Percentiles rank a stretch among this genome's conserved stretches.
phyloP scores from a whole-genome alignment of 2,888 invertebrate species.

The Oscheius sp. region DNA sequence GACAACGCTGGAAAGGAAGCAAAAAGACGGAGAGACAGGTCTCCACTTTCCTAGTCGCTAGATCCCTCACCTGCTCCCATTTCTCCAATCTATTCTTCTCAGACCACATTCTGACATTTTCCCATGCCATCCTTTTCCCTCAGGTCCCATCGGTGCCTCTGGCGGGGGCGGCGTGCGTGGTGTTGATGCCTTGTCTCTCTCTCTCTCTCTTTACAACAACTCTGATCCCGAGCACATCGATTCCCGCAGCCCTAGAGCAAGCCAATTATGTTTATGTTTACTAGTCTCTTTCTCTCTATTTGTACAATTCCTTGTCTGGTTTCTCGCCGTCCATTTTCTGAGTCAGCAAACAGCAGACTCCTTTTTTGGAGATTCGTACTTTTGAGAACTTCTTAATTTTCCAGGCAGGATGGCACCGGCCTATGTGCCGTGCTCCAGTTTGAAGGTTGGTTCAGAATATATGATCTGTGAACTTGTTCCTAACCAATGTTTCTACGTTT shows the following conservation, averaged over 20 bases:
- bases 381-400: neutral
- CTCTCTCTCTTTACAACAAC: slow-evolving; percentile 7
- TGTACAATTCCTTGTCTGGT: slow-evolving; percentile 4
- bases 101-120: no score
- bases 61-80: no score
- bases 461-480: no score
- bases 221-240: slow-evolving; percentile 24
- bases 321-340: slow-evolving; percentile 1
- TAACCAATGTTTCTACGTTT: no score
- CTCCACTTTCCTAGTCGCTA: no score
- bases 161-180: slow-evolving; percentile 22
- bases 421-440: slow-evolving; percentile 32
- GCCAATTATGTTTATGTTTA: slow-evolving; percentile 17
- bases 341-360: neutral
- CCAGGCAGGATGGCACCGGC: slow-evolving; percentile 24
- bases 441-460: slow-evolving; percentile 9
- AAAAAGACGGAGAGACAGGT: no score
- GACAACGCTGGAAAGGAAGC: no score
- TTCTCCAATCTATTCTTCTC: no score
- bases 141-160: no score
- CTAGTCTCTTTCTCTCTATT: neutral
- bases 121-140: no score
- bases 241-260: slow-evolving; percentile 5
- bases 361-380: neutral
- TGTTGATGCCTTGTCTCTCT: neutral